A percentile compares a stretch with the other conserved stretches of the same genome.
Evolutionary conservation across 2,888 invertebrate genomes (phyloP).

Genomic region (Sinodicranocentrus sp.): DNA sequence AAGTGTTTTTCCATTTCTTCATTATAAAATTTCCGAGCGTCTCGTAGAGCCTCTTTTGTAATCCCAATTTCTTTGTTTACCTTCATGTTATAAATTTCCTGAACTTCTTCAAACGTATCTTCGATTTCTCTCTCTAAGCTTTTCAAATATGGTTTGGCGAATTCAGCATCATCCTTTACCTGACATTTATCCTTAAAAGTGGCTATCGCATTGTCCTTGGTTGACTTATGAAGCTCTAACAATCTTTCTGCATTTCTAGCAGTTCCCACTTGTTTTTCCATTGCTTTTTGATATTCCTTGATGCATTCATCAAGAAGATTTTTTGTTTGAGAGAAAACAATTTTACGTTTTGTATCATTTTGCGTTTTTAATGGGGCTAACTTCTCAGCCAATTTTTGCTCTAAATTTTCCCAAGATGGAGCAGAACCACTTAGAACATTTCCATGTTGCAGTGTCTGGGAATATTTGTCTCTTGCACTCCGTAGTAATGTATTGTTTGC

Average conservation of each 20-base stretch:
- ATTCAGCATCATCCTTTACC: not conserved
- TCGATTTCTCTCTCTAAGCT: too few species aligned
- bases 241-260: slow-evolving; percentile 18
- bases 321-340: slow-evolving; percentile 9
- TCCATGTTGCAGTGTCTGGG: not conserved
- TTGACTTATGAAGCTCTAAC: not conserved
- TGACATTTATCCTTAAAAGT: not conserved
- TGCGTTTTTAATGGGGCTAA: not conserved
- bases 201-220: not conserved
- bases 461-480: not conserved
- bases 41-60: slow-evolving; percentile 29
- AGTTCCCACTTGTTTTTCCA: slow-evolving; percentile 25
- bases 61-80: not conserved
- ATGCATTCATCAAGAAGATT: slow-evolving; percentile 31
- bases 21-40: slow-evolving; percentile 44
- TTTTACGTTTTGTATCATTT: slow-evolving; percentile 19
- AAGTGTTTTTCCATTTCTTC: slow-evolving; percentile 62
- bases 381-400: too few species aligned
- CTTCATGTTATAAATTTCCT: slow-evolving; percentile 40
- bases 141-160: not conserved
- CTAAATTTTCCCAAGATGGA: too few species aligned
- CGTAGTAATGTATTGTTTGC: not conserved
- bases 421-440: too few species aligned
- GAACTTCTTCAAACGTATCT: slow-evolving; percentile 39
- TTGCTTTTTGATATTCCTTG: slow-evolving; percentile 29